A percentile compares a stretch with the other conserved stretches of the same genome.
Conservation (phyloP, 2,113 vertebrate genomes). For the Scolopax mira region DNA sequence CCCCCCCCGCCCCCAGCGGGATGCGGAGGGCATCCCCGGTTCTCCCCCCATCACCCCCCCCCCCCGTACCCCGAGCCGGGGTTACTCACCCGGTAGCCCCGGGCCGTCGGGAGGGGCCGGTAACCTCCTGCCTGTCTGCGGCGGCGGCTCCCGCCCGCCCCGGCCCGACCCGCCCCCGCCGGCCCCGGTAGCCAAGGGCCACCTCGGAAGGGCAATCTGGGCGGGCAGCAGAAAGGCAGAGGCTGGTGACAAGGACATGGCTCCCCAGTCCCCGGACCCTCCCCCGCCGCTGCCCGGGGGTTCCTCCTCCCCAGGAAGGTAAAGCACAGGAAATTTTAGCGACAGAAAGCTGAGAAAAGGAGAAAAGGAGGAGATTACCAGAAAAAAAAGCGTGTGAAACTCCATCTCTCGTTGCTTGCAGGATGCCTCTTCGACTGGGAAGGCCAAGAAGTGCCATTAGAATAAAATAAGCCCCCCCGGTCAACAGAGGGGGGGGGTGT, state of each 20-base stretch:
- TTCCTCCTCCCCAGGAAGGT: background rate
- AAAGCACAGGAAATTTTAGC: background rate
- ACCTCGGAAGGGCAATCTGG: background rate
- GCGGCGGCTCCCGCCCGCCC: background rate
- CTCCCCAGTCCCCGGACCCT: no score
- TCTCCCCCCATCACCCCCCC: background rate
- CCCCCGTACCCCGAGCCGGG: background rate
- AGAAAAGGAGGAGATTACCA: background rate
- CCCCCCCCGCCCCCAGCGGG: background rate
- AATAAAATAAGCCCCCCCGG: background rate
- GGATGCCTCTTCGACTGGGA: rapidly evolving
- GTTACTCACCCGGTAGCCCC: background rate
- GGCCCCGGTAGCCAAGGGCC: background rate
- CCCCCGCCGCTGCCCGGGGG: no score
- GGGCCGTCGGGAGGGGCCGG: background rate
- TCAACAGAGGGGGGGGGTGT: background rate
- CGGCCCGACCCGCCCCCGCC: background rate
- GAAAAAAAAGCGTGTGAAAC: background rate
- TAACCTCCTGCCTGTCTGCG: background rate
- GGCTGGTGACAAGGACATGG: background rate
- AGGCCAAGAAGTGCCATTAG: background rate
- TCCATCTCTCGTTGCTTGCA: no score
- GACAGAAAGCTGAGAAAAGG: background rate
- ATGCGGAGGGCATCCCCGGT: no score
- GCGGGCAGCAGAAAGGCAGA: background rate